Percentiles rank a stretch among this genome's conserved stretches.
Conservation (phyloP, 2,797 vertebrate genomes). For the Eleutherodactylus coqui region DNA sequence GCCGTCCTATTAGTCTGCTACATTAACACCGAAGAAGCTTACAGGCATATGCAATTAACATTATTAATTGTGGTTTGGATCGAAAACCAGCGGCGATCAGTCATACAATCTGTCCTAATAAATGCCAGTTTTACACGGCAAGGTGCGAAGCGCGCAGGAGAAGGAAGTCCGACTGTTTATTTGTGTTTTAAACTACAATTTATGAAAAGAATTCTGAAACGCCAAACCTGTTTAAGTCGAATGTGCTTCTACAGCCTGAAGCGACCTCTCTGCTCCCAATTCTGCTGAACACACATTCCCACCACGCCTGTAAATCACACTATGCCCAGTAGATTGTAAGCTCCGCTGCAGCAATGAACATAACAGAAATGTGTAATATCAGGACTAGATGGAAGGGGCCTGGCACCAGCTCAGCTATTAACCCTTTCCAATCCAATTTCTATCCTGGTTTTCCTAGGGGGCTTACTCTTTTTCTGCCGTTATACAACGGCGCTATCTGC, state of each 20-base stretch:
- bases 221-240: background rate
- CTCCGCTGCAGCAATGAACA: background rate
- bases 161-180: background rate
- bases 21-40: conserved; percentile 31
- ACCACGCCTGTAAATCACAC: background rate
- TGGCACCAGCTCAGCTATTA: background rate
- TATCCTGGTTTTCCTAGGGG: no score
- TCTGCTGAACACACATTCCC: background rate
- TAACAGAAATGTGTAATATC: background rate
- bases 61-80: conserved; percentile 61
- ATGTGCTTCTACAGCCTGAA: background rate
- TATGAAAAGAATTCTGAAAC: conserved; percentile 19
- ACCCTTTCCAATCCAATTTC: no score
- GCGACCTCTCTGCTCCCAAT: background rate
- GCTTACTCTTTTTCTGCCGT: no score
- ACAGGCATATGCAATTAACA: conserved; percentile 55
- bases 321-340: background rate
- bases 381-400: background rate
- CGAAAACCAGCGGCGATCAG: conserved; percentile 29
- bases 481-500: no score
- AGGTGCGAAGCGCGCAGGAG: background rate
- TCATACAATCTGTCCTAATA: conserved; percentile 44
- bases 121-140: conserved; percentile 9
- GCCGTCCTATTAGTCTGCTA: conserved; percentile 37
- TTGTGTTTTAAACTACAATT: background rate